Evolutionary conservation across 2,888 invertebrate genomes (phyloP), one percentile per base, ranked within the genome.

Genomic region (Ectemnius cavifrons): DNA sequence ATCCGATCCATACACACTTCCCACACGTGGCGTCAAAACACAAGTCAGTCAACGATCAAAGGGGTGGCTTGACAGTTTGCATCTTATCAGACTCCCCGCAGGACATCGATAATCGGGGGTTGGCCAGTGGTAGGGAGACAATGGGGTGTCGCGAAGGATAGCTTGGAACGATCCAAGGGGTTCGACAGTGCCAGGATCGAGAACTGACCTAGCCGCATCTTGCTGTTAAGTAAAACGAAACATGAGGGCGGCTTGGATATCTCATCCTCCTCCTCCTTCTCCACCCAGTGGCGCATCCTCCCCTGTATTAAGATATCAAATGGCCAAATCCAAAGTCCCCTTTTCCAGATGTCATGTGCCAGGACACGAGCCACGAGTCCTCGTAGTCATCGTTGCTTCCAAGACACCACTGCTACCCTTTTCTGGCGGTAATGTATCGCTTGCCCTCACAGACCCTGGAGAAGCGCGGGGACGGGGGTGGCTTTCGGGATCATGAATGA

Each of bases 281-380:
- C 37, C 62, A 14, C 16, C 14, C 45, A 16, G 45, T 23, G 58
- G 64, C 63, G 58, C 52, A 16, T 63, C 69, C 71, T 68, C 70
- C 67, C 75, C 2, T 80, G 86, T 86, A 87, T 90, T 89, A 89
- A 90, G 90, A 90, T 90, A 90, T 90, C 90, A 89, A 90, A 89
- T 88, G 87, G 88, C 88, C 86, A 85, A 87, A 88, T 86, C 85
- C 85, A 71, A 83, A 84, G 82, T 83, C 84, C 87, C 87, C 87
- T 82, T 85, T 83, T 85, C 85, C 81, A 88, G 86, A 87, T 85
- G 82, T 85, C 86, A 81, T 83, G 84, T 83, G 87, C 84, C 83
- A 58, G 80, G 75, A 77, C 78, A 73, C 71, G 73, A 73, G 73
- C 69, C 71, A 52, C 47, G 60, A 45, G 18, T 61, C 28, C 5